Evolutionary conservation across 2,113 vertebrate genomes (phyloP).

Genomic region (Bungarus multicinctus): DNA sequence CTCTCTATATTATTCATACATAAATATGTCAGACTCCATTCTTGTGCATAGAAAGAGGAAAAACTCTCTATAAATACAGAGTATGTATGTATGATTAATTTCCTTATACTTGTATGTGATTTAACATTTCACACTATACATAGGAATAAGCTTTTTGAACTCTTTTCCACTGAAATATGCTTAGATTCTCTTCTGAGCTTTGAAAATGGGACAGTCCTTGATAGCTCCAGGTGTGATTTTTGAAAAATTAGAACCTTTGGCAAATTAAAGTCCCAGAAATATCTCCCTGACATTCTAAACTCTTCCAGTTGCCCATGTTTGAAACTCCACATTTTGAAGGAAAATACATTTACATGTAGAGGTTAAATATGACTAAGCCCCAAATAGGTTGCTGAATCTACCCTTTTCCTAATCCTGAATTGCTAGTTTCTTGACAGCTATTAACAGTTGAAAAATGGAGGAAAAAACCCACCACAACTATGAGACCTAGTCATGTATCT

Average conservation of each 20-base stretch:
- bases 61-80: neutral
- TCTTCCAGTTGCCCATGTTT: neutral
- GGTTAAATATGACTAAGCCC: neutral
- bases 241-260: neutral
- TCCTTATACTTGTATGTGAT: neutral
- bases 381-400: neutral
- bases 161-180: neutral
- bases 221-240: neutral
- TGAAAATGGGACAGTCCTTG: neutral
- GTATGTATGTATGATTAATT: neutral
- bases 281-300: neutral
- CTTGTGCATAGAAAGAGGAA: neutral
- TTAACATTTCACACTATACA: neutral
- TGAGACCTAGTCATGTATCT: neutral
- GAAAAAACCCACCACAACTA: neutral
- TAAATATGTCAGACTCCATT: neutral
- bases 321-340: neutral
- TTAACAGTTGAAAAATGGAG: neutral
- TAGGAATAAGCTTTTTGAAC: neutral
- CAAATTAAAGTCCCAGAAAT: neutral
- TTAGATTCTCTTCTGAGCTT: neutral
- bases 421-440: neutral
- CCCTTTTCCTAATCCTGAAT: neutral
- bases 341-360: neutral
- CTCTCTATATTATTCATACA: neutral